These are phyloP conservation scores for Sinotaia quadrata DNA, from an alignment of 2,888 invertebrate genomes.

Conservation along the genomic window DNA sequence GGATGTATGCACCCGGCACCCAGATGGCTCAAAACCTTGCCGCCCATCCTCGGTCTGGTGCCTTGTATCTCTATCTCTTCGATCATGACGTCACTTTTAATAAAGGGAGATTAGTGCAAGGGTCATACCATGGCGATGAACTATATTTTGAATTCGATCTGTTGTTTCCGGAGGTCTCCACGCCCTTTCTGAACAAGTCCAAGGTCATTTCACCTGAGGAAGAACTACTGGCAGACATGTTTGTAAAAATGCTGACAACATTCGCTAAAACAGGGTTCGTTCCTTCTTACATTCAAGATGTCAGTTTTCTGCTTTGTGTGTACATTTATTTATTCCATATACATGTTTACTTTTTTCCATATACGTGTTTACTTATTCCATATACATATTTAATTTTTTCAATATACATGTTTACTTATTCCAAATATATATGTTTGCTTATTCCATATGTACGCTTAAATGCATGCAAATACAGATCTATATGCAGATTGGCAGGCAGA, in stretches of 20 bases:
- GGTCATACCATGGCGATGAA: constrained; percentile 8
- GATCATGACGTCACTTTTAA: constrained; percentile 13
- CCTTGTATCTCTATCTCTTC: constrained; percentile 17
- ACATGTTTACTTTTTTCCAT: too few species aligned
- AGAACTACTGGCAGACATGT: not conserved
- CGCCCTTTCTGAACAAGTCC: not conserved
- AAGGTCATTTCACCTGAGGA: not conserved
- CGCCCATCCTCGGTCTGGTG: not conserved
- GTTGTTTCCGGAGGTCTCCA: not conserved
- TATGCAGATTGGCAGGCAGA: too few species aligned
- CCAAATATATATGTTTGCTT: too few species aligned
- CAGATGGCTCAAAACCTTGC: not conserved
- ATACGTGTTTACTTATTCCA: too few species aligned
- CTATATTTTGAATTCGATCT: constrained; percentile 12
- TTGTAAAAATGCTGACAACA: not conserved
- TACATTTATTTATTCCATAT: too few species aligned
- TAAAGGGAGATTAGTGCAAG: not conserved
- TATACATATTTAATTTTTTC: too few species aligned
- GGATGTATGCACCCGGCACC: not conserved
- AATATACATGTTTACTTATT: too few species aligned
- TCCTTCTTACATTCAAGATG: too few species aligned
- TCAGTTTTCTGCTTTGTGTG: too few species aligned
- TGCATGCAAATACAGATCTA: too few species aligned
- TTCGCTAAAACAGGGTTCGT: constrained; percentile 23
- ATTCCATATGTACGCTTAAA: too few species aligned